phyloP scores from a whole-genome alignment of 2,113 vertebrate species.

The Dasyprocta punctata region DNA sequence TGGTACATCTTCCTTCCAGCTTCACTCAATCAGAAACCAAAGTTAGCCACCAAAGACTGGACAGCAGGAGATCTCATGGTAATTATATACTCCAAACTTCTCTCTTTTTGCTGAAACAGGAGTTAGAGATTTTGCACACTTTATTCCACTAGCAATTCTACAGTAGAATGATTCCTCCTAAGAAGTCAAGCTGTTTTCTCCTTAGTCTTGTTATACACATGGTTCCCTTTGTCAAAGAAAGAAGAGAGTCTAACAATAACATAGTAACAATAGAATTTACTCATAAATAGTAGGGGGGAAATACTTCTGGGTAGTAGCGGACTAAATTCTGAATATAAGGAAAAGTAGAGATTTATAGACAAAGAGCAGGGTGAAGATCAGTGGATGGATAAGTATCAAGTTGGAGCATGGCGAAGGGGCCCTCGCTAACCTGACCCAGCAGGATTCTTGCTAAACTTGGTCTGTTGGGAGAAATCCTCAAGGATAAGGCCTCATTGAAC shows the following conservation, averaged over 20 bases:
- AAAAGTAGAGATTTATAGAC: not conserved
- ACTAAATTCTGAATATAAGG: not conserved
- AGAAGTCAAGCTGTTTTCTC: not conserved
- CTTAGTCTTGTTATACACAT: not conserved
- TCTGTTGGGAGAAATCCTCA: not conserved
- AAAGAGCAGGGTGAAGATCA: not conserved
- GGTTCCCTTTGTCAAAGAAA: conserved; percentile 24
- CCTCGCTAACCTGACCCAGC: not conserved
- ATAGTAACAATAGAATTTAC: not conserved
- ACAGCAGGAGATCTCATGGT: not conserved
- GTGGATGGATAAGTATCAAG: not conserved
- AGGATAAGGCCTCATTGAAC: not conserved
- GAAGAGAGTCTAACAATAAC: not conserved
- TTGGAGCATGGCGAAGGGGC: not conserved
- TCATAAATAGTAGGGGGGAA: not conserved
- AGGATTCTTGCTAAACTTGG: not conserved
- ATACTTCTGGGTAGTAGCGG: not conserved
- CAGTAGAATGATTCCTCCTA: conserved; percentile 12
- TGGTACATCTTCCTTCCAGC: not conserved
- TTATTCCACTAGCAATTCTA: not conserved
- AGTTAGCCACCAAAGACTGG: not conserved
- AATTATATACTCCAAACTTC: not conserved
- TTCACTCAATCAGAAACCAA: not conserved
- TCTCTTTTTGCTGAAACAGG: not conserved
- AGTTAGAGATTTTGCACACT: not conserved